Base-by-base conservation (phyloP, 2,888 invertebrate genomes). In the Leptinotarsa peninsularis region DNA sequence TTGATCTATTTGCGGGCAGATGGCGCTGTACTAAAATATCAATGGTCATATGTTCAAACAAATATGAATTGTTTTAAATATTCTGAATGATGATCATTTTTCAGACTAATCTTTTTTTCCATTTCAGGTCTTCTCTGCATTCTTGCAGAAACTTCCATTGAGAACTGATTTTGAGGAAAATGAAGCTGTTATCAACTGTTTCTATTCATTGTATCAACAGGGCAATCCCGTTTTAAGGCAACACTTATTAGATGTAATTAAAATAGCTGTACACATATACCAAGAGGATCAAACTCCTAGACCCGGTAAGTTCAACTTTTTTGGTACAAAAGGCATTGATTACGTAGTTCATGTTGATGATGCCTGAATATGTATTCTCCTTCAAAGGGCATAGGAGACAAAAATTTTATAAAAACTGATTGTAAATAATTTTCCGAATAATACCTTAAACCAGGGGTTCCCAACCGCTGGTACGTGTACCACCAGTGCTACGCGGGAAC, bases 131-230 rank as follows among this genome's bases (percentile, higher is more conserved):
- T 90, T 95, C 78, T 93, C 94, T 0, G 93, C 92, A 13, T 91
- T 94, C 74, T 87, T 95, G 3, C 90, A 91, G 82, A 91, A 93
- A 86, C 88, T 95, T 74, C 95, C 95, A 1, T 86, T 95, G 68
- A 91, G 92, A 76, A 92, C 93, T 85, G 95, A 95, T 86, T 91
- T 91, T 81, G 92, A 93, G 80, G 95, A 95, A 86, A 93, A 94
- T 83, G 90, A 91, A 71, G 91, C 94, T 10, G 91, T 95, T 14
- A 92, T 93, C 78, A 91, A 91, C 80, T 92, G 93, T 82, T 90
- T 95, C 78, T 88, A 90, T 70, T 87, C 90, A 15, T 89, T 95
- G 15, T 94, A 93, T 82, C 89, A 91, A 81, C 90, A 91, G 78
- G 92, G 92, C 3, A 91, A 92, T 83, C 89, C 90, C 33, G 85